Base-by-base conservation (phyloP, 30 jellyfish, hydroid and myxozoan species). In the Hydractinia symbiolongicarpus region DNA sequence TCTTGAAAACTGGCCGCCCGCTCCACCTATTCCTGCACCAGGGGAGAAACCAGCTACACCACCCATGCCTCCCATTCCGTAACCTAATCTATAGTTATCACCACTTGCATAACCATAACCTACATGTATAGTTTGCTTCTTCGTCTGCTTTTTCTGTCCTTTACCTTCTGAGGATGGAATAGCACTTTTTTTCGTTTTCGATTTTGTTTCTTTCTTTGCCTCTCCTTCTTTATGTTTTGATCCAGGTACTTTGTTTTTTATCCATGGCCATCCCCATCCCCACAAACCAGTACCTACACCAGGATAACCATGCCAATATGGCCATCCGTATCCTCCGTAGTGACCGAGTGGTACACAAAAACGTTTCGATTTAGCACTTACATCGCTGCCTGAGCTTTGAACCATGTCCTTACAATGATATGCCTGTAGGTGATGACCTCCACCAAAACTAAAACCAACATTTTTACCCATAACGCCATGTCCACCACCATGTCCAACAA, bases 201-300 rank as follows among this genome's bases (percentile, higher is more conserved):
- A 61, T 55, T 71, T 93, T 55, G 86, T 82, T 10, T 81, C 57
- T 72, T 89, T 82, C 51, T 78, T 82, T 52, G 81, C 52, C n/a
- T 83, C 75, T 9, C 55, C 49, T 14, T 50, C 62, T 81, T 81
- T 72, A 16, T 53, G 67, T 58, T 82, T 77, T 52, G 81, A 89
- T 53, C 95, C 91, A 61, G 99, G 99, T 40, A 93, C 96, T 84
- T 93, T 93, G 72, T 89, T 82, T 56, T 93, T 93, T 84, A 76
- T 73, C 99, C 99, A 93, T 53, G 99, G 99, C 99, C 99, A 93
- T 56, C 99, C 99, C 99, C 99, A 93, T 52, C 99, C 99, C 76
- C 73, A 93, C 71, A 87, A 67, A 13, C 99, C 99, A 7, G 86
- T 83, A 19, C 99, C 99, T 8, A 93, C 96, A 21, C 99, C 99